Conservation (phyloP, 2,113 vertebrate species). For the Austrofundulus limnaeus region DNA sequence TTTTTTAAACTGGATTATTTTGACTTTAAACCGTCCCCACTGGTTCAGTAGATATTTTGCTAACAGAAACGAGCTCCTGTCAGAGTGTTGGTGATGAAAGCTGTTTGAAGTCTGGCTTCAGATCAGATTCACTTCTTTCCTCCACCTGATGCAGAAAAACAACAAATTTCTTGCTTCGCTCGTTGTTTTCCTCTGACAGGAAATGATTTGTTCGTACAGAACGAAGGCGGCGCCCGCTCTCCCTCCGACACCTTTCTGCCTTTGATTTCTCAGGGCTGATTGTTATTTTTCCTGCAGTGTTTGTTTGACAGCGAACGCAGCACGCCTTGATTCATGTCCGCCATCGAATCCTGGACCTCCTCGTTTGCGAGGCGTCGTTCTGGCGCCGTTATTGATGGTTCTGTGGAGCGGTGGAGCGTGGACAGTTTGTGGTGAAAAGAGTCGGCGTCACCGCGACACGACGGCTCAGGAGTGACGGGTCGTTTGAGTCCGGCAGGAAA, state of each 20-base stretch:
- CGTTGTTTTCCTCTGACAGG: neutral
- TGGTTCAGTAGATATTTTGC: too few relatives aligned
- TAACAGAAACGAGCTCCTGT: too few relatives aligned
- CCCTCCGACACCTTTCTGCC: constrained; percentile 18
- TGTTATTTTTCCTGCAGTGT: constrained; percentile 50
- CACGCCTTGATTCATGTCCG: constrained; percentile 66
- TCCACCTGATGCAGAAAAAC: too few relatives aligned
- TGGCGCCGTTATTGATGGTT: constrained; percentile 58
- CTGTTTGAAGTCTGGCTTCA: too few relatives aligned
- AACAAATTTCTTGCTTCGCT: too few relatives aligned
- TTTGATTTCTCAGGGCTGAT: constrained; percentile 62
- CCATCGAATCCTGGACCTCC: constrained; percentile 56
- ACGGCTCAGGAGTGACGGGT: constrained; percentile 46
- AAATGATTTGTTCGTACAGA: constrained; percentile 25
- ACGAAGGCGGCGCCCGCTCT: constrained; percentile 9
- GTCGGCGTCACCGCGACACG: too few relatives aligned
- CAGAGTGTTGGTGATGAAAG: too few relatives aligned
- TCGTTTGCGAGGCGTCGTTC: constrained; percentile 55
- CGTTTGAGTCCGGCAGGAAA: constrained; percentile 42
- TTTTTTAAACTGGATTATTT: too few relatives aligned
- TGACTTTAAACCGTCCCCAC: too few relatives aligned
- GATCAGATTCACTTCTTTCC: too few relatives aligned
- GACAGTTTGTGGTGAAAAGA: too few relatives aligned
- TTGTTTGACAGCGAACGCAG: constrained; percentile 59
- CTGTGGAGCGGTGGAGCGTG: constrained; percentile 34